These are phyloP conservation scores for Trididemnum clinides DNA, from an alignment of 23 tunicate species.

Conservation along the genomic window DNA sequence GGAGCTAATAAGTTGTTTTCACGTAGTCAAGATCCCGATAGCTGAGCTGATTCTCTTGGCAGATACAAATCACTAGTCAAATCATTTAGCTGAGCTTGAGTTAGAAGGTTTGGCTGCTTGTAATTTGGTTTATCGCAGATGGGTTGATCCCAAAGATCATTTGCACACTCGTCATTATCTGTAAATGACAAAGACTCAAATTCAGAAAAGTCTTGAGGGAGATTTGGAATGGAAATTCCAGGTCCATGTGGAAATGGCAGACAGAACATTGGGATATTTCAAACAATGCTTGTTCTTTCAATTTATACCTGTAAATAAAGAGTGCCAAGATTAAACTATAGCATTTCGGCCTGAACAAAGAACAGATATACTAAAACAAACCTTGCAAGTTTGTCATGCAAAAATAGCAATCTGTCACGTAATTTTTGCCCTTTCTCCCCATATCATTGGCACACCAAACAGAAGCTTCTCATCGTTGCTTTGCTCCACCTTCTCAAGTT, in stretches of 20 bases:
- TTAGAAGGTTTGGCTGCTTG: too few species aligned
- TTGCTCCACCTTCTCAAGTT: constrained; percentile 1
- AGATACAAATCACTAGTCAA: too few species aligned
- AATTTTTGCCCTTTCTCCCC: not conserved
- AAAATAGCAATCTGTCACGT: constrained; percentile 6
- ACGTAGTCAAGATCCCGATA: too few species aligned
- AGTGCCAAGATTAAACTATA: not conserved
- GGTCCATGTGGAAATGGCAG: constrained; percentile 2
- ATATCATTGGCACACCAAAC: constrained; percentile 1
- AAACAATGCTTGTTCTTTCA: not conserved
- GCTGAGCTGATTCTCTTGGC: too few species aligned
- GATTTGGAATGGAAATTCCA: not conserved
- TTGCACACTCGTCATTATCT: not conserved
- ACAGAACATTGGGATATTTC: not conserved
- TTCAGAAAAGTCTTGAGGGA: not conserved
- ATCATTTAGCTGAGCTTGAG: too few species aligned
- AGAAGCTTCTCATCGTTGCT: not conserved
- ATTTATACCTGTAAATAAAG: not conserved
- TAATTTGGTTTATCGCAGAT: too few species aligned
- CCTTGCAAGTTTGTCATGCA: constrained; percentile 8
- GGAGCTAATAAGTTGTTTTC: too few species aligned
- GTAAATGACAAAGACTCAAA: not conserved
- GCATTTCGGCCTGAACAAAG: not conserved
- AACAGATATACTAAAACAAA: not conserved
- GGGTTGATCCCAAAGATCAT: not conserved